Percentiles rank a stretch among this genome's conserved stretches.
These are phyloP conservation scores for Drosophila subquinaria DNA, from an alignment of 2,888 invertebrate genomes.

Conservation along the genomic window DNA sequence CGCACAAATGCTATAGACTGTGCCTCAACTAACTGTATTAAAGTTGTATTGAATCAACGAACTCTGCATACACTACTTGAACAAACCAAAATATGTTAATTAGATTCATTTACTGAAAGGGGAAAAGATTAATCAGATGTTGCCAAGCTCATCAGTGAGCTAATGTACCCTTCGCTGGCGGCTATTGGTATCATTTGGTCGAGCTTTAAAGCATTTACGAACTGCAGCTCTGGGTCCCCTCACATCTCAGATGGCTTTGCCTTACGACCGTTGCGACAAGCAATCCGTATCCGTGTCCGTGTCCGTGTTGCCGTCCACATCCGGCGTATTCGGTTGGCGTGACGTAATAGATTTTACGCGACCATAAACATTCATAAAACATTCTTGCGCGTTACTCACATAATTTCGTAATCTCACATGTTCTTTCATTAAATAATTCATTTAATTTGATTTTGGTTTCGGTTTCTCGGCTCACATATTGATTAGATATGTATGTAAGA, in stretches of 20 bases:
- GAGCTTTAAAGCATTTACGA: constrained; percentile 59
- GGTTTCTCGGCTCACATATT: constrained; percentile 22
- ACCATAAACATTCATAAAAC: constrained; percentile 82
- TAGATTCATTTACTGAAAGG: too few species aligned
- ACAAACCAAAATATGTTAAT: not conserved
- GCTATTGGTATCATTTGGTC: constrained; percentile 6
- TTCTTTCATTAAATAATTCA: constrained; percentile 79
- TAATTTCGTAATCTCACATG: constrained; percentile 75
- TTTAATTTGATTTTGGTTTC: constrained; percentile 74
- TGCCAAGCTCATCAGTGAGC: not conserved
- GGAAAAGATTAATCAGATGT: not conserved
- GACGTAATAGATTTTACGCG: constrained; percentile 81
- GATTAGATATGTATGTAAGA: constrained; percentile 37
- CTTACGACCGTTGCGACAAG: constrained; percentile 65
- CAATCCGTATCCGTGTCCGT: not conserved
- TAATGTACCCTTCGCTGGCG: not conserved
- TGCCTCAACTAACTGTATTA: constrained; percentile 11
- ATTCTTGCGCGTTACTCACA: constrained; percentile 80
- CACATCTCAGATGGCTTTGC: constrained; percentile 23
- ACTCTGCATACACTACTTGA: constrained; percentile 24
- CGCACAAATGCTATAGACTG: not conserved
- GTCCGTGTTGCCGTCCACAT: constrained; percentile 36
- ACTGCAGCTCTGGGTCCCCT: constrained; percentile 37
- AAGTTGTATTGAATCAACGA: constrained; percentile 7
- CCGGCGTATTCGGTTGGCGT: constrained; percentile 48